Percentiles rank a stretch among this genome's conserved stretches.
phyloP scores from a whole-genome alignment of 2,113 vertebrate species.

The Tachysurus vachellii region DNA sequence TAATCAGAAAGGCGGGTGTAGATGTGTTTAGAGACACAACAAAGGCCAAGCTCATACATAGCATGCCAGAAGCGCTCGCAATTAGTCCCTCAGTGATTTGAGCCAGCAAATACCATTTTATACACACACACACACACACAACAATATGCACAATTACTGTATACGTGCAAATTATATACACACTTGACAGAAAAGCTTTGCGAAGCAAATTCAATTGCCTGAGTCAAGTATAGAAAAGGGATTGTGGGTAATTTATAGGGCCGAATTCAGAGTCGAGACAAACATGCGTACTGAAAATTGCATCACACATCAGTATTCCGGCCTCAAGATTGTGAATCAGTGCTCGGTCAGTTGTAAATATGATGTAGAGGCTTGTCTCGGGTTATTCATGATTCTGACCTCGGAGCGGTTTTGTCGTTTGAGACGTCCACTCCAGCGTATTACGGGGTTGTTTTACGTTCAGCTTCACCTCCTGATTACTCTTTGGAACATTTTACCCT shows the following conservation, averaged over 20 bases:
- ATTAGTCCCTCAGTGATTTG: conserved; percentile 44
- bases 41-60: conserved; percentile 36
- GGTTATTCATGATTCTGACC: not conserved
- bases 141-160: conserved; percentile 11
- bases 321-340: conserved; percentile 13
- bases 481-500: not conserved
- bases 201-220: conserved; percentile 49
- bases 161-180: not conserved
- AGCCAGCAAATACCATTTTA: conserved; percentile 11
- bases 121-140: not conserved
- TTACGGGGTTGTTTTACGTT: not conserved
- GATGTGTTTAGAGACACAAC: conserved; percentile 27
- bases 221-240: conserved; percentile 3
- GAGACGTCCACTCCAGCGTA: not conserved
- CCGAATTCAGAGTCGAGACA: not conserved
- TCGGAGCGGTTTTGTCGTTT: not conserved
- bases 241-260: conserved; percentile 24
- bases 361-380: not conserved
- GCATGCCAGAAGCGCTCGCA: conserved; percentile 25
- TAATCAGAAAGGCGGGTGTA: conserved; percentile 27
- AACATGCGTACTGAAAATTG: not conserved
- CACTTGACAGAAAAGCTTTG: conserved; percentile 36
- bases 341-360: not conserved
- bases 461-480: not conserved
- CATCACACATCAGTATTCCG: conserved; percentile 2